Evolutionary conservation across 2,888 invertebrate genomes (phyloP), one percentile per base, ranked within the genome.

Genomic region (Drosophila acutilabella): DNA sequence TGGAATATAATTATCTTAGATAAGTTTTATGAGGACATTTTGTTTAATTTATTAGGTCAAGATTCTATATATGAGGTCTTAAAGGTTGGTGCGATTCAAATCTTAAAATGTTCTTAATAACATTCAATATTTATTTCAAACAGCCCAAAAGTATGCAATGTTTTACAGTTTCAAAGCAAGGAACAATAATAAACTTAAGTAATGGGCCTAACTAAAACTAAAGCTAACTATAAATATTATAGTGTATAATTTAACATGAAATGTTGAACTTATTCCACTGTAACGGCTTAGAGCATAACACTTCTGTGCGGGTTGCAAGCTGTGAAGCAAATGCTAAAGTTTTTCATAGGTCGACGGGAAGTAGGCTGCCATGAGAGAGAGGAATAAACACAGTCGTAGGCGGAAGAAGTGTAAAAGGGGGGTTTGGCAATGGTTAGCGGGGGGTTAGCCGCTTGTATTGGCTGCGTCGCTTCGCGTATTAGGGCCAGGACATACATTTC

Each of bases 401-500:
- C 0, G 38, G 14, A 11, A 7, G 23, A 3, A 8, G 30, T 3
- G 7, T 8, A 10, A 6, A 5, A 2, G 7, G 47, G 5, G 42
- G 5, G 7, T 5, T 11, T 1, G 42, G n/a, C n/a, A n/a, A n/a
- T n/a, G n/a, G n/a, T n/a, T 5, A 0, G 33, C 20, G 2, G 14
- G 13, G 0, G 0, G n/a, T 14, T n/a, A n/a, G n/a, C 14, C 4
- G n/a, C 20, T 4, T 5, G 40, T 54, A 54, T 47, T 47, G 54
- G 47, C 14, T 44, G 26, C 51, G 20, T 66, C 51, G 51, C 52
- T 59, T 44, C 66, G 66, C 73, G 57, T 72, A 72, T 72, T 72
- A 72, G 74, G 77, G 62, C 60, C 57, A 58, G 74, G 67, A 71
- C 68, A 69, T 75, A 64, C 71, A 84, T 84, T 80, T 79, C 66